These are phyloP conservation scores for Teleogryllus occipitalis DNA, from an alignment of 1,140 invertebrate genomes.

Conservation along the genomic window DNA sequence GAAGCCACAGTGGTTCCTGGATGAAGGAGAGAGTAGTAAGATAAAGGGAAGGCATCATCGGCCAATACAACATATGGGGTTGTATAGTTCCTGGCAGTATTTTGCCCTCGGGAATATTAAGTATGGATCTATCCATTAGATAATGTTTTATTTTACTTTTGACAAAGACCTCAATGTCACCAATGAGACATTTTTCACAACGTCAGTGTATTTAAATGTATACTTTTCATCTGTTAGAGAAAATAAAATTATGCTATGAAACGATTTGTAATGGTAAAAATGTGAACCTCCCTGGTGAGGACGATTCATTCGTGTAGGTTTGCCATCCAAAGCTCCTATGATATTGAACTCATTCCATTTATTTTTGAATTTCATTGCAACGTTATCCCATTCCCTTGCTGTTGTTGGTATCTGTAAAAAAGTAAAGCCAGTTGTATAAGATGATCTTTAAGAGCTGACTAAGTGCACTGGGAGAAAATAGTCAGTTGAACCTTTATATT, in stretches of 20 bases:
- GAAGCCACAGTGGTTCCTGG: too few species aligned
- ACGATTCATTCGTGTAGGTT: conserved; percentile 30
- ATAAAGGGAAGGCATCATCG: too few species aligned
- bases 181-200: conserved; percentile 27
- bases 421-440: too few species aligned
- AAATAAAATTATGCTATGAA: conserved; percentile 30
- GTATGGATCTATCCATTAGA: too few species aligned
- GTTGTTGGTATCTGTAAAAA: conserved; percentile 11
- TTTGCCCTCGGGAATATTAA: too few species aligned
- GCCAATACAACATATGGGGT: too few species aligned
- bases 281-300: conserved; percentile 27
- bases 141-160: too few species aligned
- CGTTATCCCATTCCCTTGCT: conserved; percentile 11
- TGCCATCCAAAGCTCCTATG: conserved; percentile 25
- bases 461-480: too few species aligned
- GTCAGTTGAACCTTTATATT: too few species aligned
- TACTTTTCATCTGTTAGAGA: conserved; percentile 30
- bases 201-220: conserved; percentile 28
- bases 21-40: too few species aligned
- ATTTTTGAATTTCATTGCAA: conserved; percentile 13
- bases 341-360: conserved; percentile 31
- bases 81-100: too few species aligned
- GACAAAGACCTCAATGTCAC: conserved; percentile 29
- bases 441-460: too few species aligned
- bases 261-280: conserved; percentile 33